These are phyloP conservation scores for Monodelphis domestica DNA, from an alignment of 2,797 vertebrate species.

Conservation along the genomic window DNA sequence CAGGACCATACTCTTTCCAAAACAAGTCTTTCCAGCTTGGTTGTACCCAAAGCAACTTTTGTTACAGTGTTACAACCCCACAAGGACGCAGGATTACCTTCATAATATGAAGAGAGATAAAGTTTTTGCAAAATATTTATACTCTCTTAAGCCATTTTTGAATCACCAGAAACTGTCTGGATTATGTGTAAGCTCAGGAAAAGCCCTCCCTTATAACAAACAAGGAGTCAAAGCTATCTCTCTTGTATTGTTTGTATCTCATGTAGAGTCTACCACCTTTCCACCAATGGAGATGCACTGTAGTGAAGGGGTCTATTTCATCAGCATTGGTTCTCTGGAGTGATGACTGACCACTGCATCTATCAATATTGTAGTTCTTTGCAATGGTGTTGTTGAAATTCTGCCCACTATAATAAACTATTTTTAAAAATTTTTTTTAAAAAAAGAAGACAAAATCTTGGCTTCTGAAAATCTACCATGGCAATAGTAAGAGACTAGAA, in stretches of 20 bases:
- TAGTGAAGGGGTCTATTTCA: neutral
- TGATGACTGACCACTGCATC: neutral
- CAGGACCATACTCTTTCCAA: too few relatives aligned
- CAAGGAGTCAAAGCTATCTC: neutral
- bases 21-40: too few relatives aligned
- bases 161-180: too few relatives aligned
- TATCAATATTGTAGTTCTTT: neutral
- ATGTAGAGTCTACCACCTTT: neutral
- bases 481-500: constrained; percentile 28
- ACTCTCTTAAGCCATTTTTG: too few relatives aligned
- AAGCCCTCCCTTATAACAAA: neutral
- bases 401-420: constrained; percentile 8
- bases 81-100: too few relatives aligned
- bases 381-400: constrained; percentile 36
- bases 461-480: constrained; percentile 29
- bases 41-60: too few relatives aligned
- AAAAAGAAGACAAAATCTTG: neutral
- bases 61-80: too few relatives aligned
- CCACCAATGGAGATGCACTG: neutral
- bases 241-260: neutral
- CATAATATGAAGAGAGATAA: too few relatives aligned
- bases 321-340: neutral
- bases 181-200: too few relatives aligned
- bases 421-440: constrained; percentile 37
- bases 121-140: too few relatives aligned